Percentiles rank a stretch among this genome's conserved stretches.
These are phyloP conservation scores for Cyclura pinguis DNA, from an alignment of 2,797 vertebrate genomes.

Conservation along the genomic window DNA sequence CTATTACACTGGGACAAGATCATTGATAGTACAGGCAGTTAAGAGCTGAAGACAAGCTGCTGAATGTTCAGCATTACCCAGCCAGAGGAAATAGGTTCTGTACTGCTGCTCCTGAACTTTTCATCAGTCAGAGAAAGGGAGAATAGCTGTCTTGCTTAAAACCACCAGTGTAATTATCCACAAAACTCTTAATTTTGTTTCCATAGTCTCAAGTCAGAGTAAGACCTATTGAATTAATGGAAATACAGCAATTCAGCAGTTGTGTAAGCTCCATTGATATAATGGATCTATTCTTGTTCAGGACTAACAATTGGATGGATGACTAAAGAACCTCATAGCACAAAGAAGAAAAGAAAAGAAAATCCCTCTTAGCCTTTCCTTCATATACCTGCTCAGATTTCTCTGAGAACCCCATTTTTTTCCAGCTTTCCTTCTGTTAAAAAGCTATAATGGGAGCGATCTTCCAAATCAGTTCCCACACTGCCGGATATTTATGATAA, in stretches of 20 bases:
- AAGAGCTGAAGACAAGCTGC: background rate
- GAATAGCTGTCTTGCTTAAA: too few species aligned
- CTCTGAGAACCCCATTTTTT: background rate
- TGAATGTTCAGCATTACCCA: background rate
- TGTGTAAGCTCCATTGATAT: too few species aligned
- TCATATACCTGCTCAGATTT: background rate
- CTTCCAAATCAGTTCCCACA: background rate
- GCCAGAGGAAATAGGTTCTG: background rate
- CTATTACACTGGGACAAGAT: too few species aligned
- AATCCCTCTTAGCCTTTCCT: background rate
- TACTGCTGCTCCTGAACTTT: too few species aligned
- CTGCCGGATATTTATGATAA: background rate
- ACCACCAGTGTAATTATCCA: background rate
- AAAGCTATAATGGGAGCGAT: slow-evolving; percentile 14
- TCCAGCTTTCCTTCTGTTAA: background rate
- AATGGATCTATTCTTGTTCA: too few species aligned
- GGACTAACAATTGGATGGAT: too few species aligned
- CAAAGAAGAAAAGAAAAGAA: background rate
- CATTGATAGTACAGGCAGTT: too few species aligned
- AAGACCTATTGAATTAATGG: too few species aligned
- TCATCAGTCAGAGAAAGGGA: background rate
- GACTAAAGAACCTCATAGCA: too few species aligned
- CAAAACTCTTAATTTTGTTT: background rate
- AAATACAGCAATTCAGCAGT: too few species aligned
- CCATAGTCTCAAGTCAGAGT: too few species aligned